Conservation (phyloP, 2,888 invertebrate species). For the Microplitis manilae region DNA sequence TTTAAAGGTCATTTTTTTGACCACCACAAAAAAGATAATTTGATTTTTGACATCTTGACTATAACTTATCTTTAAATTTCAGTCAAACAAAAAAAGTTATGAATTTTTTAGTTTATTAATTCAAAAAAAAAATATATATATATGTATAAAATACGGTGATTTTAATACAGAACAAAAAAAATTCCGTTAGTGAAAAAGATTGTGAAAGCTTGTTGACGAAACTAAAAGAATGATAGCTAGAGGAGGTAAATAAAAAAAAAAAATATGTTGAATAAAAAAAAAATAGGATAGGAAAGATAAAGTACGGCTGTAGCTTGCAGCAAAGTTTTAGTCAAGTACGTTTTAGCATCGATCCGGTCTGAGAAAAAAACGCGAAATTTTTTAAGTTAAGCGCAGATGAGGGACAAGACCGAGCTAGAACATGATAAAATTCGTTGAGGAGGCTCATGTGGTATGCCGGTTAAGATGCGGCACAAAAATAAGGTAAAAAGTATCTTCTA, state of each 20-base stretch:
- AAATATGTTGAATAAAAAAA: not conserved
- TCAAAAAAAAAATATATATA: too few species aligned
- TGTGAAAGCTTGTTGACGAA: constrained; percentile 10
- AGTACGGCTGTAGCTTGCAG: constrained; percentile 15
- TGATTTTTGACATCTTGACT: too few species aligned
- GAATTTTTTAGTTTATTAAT: too few species aligned
- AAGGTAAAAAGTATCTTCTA: not conserved
- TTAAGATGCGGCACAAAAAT: not conserved
- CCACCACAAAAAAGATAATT: too few species aligned
- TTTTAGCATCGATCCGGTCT: constrained; percentile 22
- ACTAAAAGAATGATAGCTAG: not conserved
- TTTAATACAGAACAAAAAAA: not conserved
- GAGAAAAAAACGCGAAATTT: not conserved
- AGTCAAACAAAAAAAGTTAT: too few species aligned
- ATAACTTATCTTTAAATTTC: too few species aligned
- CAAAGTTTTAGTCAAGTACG: constrained; percentile 17
- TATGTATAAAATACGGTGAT: too few species aligned
- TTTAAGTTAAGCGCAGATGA: not conserved
- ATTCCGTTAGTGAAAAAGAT: not conserved
- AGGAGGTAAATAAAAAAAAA: constrained; percentile 10
- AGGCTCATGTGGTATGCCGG: constrained; percentile 3
- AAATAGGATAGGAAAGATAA: constrained; percentile 11
- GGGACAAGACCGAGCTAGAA: not conserved
- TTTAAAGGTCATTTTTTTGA: too few species aligned
- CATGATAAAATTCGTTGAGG: constrained; percentile 10